phyloP scores from a whole-genome alignment of 2,888 invertebrate species.

The Caenorhabditis virilis region DNA sequence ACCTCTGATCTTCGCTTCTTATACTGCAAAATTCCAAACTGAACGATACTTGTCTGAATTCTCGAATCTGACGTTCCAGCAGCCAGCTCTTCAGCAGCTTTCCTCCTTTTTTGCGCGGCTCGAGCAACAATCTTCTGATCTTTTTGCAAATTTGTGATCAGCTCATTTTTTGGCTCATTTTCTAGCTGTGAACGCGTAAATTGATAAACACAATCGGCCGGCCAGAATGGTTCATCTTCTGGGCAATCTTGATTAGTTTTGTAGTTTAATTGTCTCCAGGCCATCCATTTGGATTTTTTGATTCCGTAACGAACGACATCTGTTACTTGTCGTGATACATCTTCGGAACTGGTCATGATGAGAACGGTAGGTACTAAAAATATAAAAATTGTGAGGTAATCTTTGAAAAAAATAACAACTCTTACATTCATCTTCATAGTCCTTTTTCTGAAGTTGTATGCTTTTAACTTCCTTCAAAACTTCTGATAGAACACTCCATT shows the following conservation, averaged over 20 bases:
- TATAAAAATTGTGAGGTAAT: no score
- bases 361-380: slow-evolving; percentile 9
- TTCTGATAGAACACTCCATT: slow-evolving; percentile 57
- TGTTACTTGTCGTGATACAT: slow-evolving; percentile 53
- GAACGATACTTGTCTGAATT: slow-evolving; percentile 60
- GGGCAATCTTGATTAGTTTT: slow-evolving; percentile 21
- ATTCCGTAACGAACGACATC: slow-evolving; percentile 54
- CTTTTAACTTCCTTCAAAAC: slow-evolving; percentile 57
- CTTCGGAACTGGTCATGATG: slow-evolving; percentile 55
- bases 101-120: slow-evolving; percentile 49
- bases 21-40: slow-evolving; percentile 62
- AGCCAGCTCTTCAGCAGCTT: slow-evolving; percentile 40
- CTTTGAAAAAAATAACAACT: not conserved
- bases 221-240: slow-evolving; percentile 41
- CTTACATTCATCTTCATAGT: slow-evolving; percentile 26
- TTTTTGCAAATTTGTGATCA: slow-evolving; percentile 48
- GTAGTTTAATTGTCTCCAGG: slow-evolving; percentile 27
- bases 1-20: slow-evolving; percentile 33
- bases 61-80: slow-evolving; percentile 29
- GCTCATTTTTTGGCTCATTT: slow-evolving; percentile 27
- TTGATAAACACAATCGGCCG: slow-evolving; percentile 31
- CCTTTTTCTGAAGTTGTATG: slow-evolving; percentile 25
- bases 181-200: slow-evolving; percentile 26
- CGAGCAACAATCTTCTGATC: slow-evolving; percentile 59
- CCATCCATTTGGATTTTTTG: slow-evolving; percentile 44